Base-by-base conservation (phyloP, 2,888 invertebrate species). In the Noctua pronuba region DNA sequence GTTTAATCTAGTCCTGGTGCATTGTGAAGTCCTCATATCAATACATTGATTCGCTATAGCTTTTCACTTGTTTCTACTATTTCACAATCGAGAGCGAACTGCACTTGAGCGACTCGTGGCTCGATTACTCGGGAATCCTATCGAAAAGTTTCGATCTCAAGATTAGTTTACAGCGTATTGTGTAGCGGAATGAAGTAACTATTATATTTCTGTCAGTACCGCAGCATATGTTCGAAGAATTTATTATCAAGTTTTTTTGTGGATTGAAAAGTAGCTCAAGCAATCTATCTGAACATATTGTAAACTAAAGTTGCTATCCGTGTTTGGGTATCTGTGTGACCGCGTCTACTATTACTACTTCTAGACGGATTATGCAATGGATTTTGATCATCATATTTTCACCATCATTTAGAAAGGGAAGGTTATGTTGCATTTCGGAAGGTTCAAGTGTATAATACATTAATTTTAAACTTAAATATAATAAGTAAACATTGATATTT, bases 141-240 rank as follows among this genome's bases (percentile, higher is more conserved):
- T 68, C 70, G 58, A 65, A 71, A 62, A 86, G 64, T 55, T 77
- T 80, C 55, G 31, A 79, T 83, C 74, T 62, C 38, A n/a, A 73
- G 75, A 71, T 84, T 73, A 41, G 58, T 58, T 75, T 55, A 52
- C 77, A 46, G 10, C 65, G 35, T 46, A 65, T 81, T 69, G 52
- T 65, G 71, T 72, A 31, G n/a, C 24, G 46, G 68, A 68, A 58
- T 46, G 24, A 85, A 71, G 68, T 68, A 71, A 28, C n/a, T 70
- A 67, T 73, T 72, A 69, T 62, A 71, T 66, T 58, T 66, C 10
- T 35, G 24, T 55, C 44, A 21, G 38, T 75, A 28, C 58, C 21
- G 44, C 11, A 31, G 65, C 44, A 55, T 64, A 68, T 24, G 49
- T 41, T 49, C 16, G 2, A 38, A 81, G 18, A 44, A 49, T 55